These are phyloP conservation scores for Philereme vetulata DNA, from an alignment of 2,888 invertebrate genomes.

Conservation along the genomic window DNA sequence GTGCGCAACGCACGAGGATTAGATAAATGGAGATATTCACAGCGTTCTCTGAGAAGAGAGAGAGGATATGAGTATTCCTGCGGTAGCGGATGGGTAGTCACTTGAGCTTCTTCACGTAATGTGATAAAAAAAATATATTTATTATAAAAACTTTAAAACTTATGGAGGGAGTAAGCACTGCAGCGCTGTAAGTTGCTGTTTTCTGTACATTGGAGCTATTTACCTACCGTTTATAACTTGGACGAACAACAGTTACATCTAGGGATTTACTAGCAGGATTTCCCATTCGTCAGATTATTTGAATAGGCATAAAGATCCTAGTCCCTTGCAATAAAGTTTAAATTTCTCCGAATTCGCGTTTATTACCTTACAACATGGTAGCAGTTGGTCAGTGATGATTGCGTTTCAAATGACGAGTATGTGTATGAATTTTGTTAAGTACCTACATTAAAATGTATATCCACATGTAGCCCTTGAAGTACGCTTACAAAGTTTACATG, in stretches of 20 bases:
- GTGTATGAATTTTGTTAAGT: conserved; percentile 1
- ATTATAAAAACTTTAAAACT: too few species aligned
- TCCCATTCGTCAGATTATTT: conserved; percentile 44
- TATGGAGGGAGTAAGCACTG: too few species aligned
- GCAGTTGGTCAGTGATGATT: conserved; percentile 36
- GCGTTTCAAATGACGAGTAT: conserved; percentile 33
- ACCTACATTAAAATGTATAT: conserved; percentile 18
- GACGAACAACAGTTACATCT: conserved; percentile 59
- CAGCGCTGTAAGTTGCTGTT: too few species aligned
- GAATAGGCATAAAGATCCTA: conserved; percentile 42
- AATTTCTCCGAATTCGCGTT: conserved; percentile 28
- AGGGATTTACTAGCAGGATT: conserved; percentile 60
- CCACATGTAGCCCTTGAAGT: conserved; percentile 21
- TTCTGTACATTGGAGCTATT: too few species aligned
- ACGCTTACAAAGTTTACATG: conserved; percentile 23
- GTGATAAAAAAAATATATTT: too few species aligned
- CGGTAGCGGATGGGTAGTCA: too few species aligned
- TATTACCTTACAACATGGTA: conserved; percentile 11
- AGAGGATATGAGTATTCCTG: too few species aligned
- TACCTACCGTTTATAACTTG: conserved; percentile 35
- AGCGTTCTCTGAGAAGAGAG: too few species aligned
- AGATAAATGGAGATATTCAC: too few species aligned
- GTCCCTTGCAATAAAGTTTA: conserved; percentile 49
- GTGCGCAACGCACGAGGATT: too few species aligned
- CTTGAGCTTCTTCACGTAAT: too few species aligned